Evolutionary conservation across 2,888 invertebrate genomes (phyloP), one percentile per base, ranked within the genome.

Genomic region (Disparrhopalites patrizii): DNA sequence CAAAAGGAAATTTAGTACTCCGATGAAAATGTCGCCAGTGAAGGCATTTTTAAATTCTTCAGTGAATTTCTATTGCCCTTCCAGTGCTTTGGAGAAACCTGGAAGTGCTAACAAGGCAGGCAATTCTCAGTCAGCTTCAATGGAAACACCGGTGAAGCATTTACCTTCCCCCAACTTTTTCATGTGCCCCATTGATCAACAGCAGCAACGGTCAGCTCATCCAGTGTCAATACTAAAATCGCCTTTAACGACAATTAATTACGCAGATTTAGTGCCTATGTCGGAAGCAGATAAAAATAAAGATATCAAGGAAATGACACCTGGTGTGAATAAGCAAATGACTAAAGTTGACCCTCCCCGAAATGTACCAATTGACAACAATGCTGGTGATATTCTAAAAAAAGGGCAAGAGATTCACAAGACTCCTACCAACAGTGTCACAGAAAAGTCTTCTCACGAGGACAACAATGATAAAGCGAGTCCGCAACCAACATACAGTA

Each of bases 1-100:
- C 18, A 65, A 65, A 51, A 33, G 65, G 33, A 58, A 65, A 23
- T 31, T 58, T 36, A 58, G 7, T 23, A 50, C 65, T 4, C 65
- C 65, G 2, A 40, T 65, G 2, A 65, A 65, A 31, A 38, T 57
- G 28, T 50, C 58, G 10, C 65, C 65, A 7, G 57, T 33, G 7
- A 58, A 58, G 58, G 58, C 55, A 5, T 27, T 36, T 7, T 18
- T 40, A 27, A 50, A 36, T 20, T 58, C 25, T 20, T 38, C 23
- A 13, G 47, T 65, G 2, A 58, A 58, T 38, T 65, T 65, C 31
- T 31, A 40, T 18, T 63, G 63, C 47, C 43, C 55, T 15, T 23
- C 54, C n/a, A 47, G 28, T 47, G 8, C 47, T 7, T 3, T 47
- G 13, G 47, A 23, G 4, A 47, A 47, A 47, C 8, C 20, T 18